A percentile compares a stretch with the other conserved stretches of the same genome.
These are phyloP conservation scores for Cynopterus brachyotis DNA, from an alignment of 2,113 vertebrate genomes.

Conservation along the genomic window DNA sequence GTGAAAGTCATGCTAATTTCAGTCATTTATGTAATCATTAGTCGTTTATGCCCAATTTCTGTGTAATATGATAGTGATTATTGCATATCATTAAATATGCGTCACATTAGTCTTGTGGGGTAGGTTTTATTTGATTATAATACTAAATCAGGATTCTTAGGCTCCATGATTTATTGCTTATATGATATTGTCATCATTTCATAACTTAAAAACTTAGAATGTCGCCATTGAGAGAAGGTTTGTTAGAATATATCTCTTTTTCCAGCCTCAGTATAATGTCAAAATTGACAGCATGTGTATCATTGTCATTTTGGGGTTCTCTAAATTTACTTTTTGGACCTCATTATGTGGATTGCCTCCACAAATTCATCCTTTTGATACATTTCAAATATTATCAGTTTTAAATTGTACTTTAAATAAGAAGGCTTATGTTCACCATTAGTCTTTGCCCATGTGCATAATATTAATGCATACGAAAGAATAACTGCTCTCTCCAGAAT, in stretches of 20 bases:
- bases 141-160: conserved; percentile 1
- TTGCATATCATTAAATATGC: not conserved
- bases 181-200: not conserved
- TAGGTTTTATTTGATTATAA: conserved; percentile 15
- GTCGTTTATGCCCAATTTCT: conserved; percentile 42
- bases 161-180: not conserved
- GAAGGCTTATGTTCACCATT: not conserved
- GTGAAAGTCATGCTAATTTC: conserved; percentile 50
- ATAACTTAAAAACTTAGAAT: not conserved
- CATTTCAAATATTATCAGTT: not conserved
- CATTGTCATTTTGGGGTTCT: not conserved
- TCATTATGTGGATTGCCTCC: not conserved
- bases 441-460: not conserved
- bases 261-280: not conserved
- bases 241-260: not conserved
- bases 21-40: conserved; percentile 48
- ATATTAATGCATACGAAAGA: not conserved
- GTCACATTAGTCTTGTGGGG: not conserved
- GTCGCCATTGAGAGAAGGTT: not conserved
- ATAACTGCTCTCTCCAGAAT: not conserved
- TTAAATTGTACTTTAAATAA: conserved; percentile 9
- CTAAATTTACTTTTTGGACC: not conserved
- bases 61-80: conserved; percentile 10
- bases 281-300: not conserved
- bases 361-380: not conserved